Percentiles rank a stretch among this genome's conserved stretches.
These are phyloP conservation scores for Cecidostiba fungosa DNA, from an alignment of 2,888 invertebrate genomes.

Conservation along the genomic window DNA sequence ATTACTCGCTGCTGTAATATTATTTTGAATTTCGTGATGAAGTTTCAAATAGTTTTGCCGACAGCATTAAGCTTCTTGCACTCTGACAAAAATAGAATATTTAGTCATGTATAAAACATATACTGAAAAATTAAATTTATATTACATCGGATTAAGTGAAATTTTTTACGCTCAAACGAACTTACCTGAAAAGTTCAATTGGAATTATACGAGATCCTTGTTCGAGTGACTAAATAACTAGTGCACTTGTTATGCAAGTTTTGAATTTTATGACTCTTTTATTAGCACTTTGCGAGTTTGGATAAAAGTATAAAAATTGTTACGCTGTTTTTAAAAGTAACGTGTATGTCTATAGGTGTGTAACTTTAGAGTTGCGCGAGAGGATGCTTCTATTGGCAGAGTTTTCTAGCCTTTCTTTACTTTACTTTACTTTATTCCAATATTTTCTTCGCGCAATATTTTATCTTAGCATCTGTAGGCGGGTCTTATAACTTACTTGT, in stretches of 20 bases:
- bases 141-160: too few species aligned
- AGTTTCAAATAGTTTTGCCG: constrained; percentile 4
- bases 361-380: background rate
- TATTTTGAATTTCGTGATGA: constrained; percentile 43
- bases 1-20: constrained; percentile 36
- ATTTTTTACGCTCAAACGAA: too few species aligned
- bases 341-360: background rate
- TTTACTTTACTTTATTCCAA: constrained; percentile 38
- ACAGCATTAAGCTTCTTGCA: background rate
- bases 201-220: too few species aligned
- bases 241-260: too few species aligned
- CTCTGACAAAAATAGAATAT: background rate
- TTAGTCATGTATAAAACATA: background rate
- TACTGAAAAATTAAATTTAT: too few species aligned
- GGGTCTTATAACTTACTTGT: constrained; percentile 32
- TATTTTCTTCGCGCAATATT: constrained; percentile 48
- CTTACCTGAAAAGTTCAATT: too few species aligned
- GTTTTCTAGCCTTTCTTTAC: constrained; percentile 16
- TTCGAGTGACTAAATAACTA: too few species aligned
- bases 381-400: constrained; percentile 8
- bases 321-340: background rate
- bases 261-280: too few species aligned
- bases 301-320: background rate
- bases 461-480: constrained; percentile 39
- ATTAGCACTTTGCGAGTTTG: too few species aligned